A percentile compares a stretch with the other conserved stretches of the same genome.
These are phyloP conservation scores for Drosophila falleni DNA, from an alignment of 2,888 invertebrate genomes.

Conservation along the genomic window DNA sequence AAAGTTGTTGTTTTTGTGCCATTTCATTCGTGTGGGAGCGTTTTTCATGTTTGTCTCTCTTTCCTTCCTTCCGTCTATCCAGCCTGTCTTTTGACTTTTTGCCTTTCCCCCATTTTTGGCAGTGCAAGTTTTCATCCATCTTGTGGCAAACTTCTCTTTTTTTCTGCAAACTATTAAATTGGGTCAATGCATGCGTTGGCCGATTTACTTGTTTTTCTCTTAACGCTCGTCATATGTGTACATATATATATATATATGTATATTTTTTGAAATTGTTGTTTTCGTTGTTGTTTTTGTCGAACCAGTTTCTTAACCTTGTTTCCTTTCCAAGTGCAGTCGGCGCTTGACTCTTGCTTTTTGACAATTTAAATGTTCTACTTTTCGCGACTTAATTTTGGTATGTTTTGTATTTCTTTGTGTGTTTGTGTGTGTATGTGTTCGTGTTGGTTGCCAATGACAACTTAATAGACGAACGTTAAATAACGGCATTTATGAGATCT, in stretches of 20 bases:
- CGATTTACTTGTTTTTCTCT: slow-evolving; percentile 48
- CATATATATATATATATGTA: slow-evolving; percentile 7
- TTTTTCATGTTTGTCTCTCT: slow-evolving; percentile 23
- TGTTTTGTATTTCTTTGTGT: slow-evolving; percentile 10
- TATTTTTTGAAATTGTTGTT: slow-evolving; percentile 38
- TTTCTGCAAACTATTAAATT: slow-evolving; percentile 64
- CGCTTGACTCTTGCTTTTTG: slow-evolving; percentile 67
- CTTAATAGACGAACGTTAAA: slow-evolving; percentile 47
- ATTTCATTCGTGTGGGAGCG: slow-evolving; percentile 30
- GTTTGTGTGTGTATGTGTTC: slow-evolving; percentile 15
- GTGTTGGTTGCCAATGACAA: slow-evolving; percentile 51
- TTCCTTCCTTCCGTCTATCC: slow-evolving; percentile 6
- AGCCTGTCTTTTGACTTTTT: slow-evolving; percentile 36
- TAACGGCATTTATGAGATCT: slow-evolving; percentile 54
- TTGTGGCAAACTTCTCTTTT: slow-evolving; percentile 28
- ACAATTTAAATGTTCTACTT: slow-evolving; percentile 72
- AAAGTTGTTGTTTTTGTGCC: slow-evolving; percentile 8
- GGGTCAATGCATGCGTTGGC: slow-evolving; percentile 66
- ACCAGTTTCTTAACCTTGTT: slow-evolving; percentile 80
- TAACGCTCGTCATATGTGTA: slow-evolving; percentile 18
- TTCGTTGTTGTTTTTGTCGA: slow-evolving; percentile 52
- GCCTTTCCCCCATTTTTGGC: slow-evolving; percentile 47
- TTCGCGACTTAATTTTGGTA: slow-evolving; percentile 31
- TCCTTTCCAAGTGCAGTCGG: slow-evolving; percentile 71
- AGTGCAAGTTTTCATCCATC: slow-evolving; percentile 42